Base-by-base conservation (phyloP, 2,888 invertebrate genomes). In the Lycaena phlaeas region DNA sequence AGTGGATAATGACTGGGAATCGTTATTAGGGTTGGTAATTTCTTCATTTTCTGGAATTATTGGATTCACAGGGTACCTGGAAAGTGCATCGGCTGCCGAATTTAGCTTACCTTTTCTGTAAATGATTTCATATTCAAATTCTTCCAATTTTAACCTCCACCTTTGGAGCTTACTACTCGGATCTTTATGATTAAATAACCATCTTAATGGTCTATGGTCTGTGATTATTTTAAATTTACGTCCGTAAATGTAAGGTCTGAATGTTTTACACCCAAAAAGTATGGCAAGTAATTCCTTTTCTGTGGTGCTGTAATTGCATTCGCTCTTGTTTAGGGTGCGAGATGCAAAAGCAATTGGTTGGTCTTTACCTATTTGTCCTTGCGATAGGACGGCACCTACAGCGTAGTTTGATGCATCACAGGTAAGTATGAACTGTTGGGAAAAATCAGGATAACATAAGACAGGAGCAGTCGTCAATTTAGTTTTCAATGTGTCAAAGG, bases 211-310 rank as follows among this genome's bases (percentile, higher is more conserved):
- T 6, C 38, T 14, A n/a, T 53, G 51, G 34, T 53, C 51, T 0
- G 53, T 51, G 1, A 50, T 6, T 2, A 50, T 49, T 7, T 22
- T 4, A 27, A 53, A 50, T 27, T 44, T 42, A 3, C 30, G 25
- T 1, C 50, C 64, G 34, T 54, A 61, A 2, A 64, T 27, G 39
- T 64, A 65, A n/a, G 57, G 57, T 28, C 57, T 37, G 29, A 31
- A 63, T 1, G 39, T 40, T 43, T 49, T 46, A 22, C 36, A 34
- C 2, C 46, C 46, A 18, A 25, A 46, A 5, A 45, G 3, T 4
- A 49, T 39, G 7, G 49, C 46, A 4, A 46, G 15, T 1, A 37
- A 12, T 25, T 49, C 49, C 27, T 46, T 49, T 36, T 49, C 44
- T 1, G 44, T 49, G 1, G 41, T 41, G 10, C 34, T 43, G 26